Evolutionary conservation across 2,888 invertebrate species (phyloP).

Genomic region (Acanthosoma haemorrhoidale): DNA sequence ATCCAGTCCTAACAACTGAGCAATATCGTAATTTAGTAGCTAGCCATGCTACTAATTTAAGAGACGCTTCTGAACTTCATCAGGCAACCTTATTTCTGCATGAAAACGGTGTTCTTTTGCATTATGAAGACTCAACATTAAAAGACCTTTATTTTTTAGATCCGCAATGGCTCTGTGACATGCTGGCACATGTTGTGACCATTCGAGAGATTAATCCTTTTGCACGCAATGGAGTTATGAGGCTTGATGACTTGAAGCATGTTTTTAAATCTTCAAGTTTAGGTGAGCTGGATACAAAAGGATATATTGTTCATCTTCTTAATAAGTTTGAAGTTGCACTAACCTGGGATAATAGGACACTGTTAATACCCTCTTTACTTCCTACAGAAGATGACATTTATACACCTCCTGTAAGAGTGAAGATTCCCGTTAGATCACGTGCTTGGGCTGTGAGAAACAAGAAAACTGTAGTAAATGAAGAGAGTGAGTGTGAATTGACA

Average conservation of each 20-base stretch:
- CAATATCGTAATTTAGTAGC: constrained; percentile 60
- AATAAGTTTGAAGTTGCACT: constrained; percentile 97
- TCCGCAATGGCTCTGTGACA: constrained; percentile 98
- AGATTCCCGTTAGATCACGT: constrained; percentile 59
- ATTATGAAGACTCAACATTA: constrained; percentile 89
- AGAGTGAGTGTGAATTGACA: constrained; percentile 47
- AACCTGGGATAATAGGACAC: constrained; percentile 86
- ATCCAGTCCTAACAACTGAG: constrained; percentile 79
- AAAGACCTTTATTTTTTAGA: constrained; percentile 93
- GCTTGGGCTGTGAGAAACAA: constrained; percentile 62
- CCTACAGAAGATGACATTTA: constrained; percentile 69
- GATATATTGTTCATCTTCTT: constrained; percentile 82
- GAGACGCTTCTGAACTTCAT: constrained; percentile 85
- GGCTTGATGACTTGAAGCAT: constrained; percentile 82
- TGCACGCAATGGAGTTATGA: constrained; percentile 87
- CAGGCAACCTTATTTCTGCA: constrained; percentile 96
- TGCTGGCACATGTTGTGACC: constrained; percentile 93
- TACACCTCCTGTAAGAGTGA: constrained; percentile 50
- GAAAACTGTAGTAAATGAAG: constrained; percentile 43
- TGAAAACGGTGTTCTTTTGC: constrained; percentile 91
- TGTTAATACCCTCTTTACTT: constrained; percentile 83
- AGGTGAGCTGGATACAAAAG: constrained; percentile 62
- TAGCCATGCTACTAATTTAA: constrained; percentile 62
- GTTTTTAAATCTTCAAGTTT: constrained; percentile 85
- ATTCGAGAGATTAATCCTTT: constrained; percentile 96